Base-by-base conservation (phyloP, 2,888 invertebrate species). In the Acanthosoma haemorrhoidale region DNA sequence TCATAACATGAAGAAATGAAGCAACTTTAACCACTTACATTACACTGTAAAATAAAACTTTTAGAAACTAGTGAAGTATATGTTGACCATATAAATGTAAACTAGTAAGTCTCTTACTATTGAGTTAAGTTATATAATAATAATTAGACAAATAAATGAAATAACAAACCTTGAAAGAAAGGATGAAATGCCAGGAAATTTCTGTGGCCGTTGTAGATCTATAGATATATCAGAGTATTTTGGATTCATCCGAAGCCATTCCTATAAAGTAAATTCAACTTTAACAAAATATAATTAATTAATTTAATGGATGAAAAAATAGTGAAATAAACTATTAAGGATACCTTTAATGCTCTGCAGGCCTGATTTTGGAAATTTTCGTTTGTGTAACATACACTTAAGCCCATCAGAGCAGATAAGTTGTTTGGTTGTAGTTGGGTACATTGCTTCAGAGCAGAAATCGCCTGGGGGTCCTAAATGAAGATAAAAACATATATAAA, bases 311-410 rank as follows among this genome's bases (percentile, higher is more conserved):
- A 66, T n/a, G 11, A 9, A 36, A 9, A 36, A 13, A 36, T 36
- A 36, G 41, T 41, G 15, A 41, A 41, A n/a, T 6, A 15, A 21
- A 57, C 9, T 4, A 57, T 9, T 21, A 57, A 9, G 16, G 70
- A 76, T 72, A 84, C 79, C 75, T 81, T 81, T 9, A 87, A 79
- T 11, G 84, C 76, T 60, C 88, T 85, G 75, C 94, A 91, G 3
- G 98, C 97, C 80, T 91, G 91, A 77, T 89, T 90, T 75, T 94
- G 91, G 80, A 92, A 88, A 74, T 92, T 93, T 83, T 99, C 99
- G 81, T 99, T 99, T 5, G 98, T 96, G 77, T 94, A 95, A 75
- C 94, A 93, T 16, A 96, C 94, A 36, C 96, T 94, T 68, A 98
- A 82, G 0, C 93, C 88, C 87, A 97, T 92, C 68, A 96, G 84